Conservation (phyloP, 2,888 invertebrate species). For the Odontothrips loti region DNA sequence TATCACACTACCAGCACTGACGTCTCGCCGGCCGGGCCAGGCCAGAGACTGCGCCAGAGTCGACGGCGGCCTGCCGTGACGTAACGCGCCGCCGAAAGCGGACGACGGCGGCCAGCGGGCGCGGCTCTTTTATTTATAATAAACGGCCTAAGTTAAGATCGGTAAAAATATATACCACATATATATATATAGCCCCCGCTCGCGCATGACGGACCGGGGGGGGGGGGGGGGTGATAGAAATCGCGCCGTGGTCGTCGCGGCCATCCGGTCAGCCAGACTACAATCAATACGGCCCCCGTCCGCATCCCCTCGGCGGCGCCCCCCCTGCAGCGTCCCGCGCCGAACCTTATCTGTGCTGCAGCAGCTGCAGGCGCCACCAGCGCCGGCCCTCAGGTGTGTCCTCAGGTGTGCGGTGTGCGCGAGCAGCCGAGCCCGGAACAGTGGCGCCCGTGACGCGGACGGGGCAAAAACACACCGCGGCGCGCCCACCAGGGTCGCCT, state of each 20-base stretch:
- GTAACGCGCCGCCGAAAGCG: neutral
- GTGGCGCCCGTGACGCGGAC: neutral
- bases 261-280: too few relatives aligned
- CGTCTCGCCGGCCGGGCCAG: neutral
- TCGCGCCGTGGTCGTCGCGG: too few relatives aligned
- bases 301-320: too few relatives aligned
- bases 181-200: too few relatives aligned
- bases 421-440: neutral
- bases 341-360: too few relatives aligned
- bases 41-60: too few relatives aligned
- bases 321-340: too few relatives aligned
- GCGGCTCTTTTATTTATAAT: neutral
- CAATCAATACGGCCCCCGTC: too few relatives aligned
- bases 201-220: too few relatives aligned
- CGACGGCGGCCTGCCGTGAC: neutral
- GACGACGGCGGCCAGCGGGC: neutral
- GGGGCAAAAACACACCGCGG: neutral
- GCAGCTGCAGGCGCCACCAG: too few relatives aligned
- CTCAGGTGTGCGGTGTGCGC: neutral
- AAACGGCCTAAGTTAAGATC: neutral
- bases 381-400: neutral
- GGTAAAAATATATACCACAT: neutral
- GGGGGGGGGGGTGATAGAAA: too few relatives aligned
- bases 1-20: neutral
- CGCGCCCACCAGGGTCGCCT: neutral